Base-by-base conservation (phyloP, 2,888 invertebrate species). In the Acrobasis consociella region DNA sequence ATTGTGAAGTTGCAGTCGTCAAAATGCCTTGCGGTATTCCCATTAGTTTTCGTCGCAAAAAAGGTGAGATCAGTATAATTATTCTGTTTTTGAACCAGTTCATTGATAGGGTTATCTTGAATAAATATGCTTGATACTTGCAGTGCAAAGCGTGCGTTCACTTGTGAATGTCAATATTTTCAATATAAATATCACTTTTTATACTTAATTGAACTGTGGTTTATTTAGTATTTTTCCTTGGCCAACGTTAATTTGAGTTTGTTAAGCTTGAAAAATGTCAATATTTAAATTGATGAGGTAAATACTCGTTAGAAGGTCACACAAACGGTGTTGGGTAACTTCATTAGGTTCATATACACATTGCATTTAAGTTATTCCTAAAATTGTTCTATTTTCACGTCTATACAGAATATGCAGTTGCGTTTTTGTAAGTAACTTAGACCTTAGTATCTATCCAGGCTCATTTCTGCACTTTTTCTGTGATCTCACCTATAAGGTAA, bases 21-120 rank as follows among this genome's bases (percentile, higher is more conserved):
- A 79, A 65, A 67, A 86, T 85, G 83, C 76, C 81, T 65, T 87
- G 87, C 69, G 87, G 87, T 69, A 74, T 56, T 17, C 56, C 56
- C 9, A 8, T 87, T 65, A 79, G 77, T 68, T 78, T 86, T 71
- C 79, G 82, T 60, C 73, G 80, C 60, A 86, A 78, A 74, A 87
- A 85, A 83, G 82, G 87, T 87, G 61, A 69, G 62, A 46, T 10
- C 59, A 15, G 15, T 13, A 46, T 50, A 59, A 42, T 9, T 49
- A 11, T 51, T 51, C 58, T 60, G 11, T 64, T 58, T 62, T 58
- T 49, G 63, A 65, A 51, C 11, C 31, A 22, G 49, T 58, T 50
- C 52, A 39, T 17, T 51, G 39, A 60, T 56, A 56, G 16, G 56
- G 56, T 56, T 46, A 56, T 56, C 56, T 56, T 42, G 53, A 17